Evolutionary conservation across 1,140 invertebrate genomes (phyloP).

Genomic region (Gonatopus flavifemur): DNA sequence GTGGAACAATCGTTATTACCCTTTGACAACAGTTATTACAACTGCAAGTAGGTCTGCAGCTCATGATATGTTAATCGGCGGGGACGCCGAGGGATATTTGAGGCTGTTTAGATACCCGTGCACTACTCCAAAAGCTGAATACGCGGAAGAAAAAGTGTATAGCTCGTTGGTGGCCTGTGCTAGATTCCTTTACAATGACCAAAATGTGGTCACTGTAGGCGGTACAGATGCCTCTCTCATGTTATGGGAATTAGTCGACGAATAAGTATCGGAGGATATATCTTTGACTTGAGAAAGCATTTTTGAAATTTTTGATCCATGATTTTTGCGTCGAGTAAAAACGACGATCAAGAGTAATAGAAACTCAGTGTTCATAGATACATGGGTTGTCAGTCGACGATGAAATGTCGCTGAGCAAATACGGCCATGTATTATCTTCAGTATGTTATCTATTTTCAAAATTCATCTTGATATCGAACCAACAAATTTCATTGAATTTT

Average conservation of each 20-base stretch:
- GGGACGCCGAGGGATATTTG: constrained; percentile 89
- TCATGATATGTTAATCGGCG: constrained; percentile 81
- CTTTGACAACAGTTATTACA: constrained; percentile 76
- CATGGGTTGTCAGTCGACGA: too few species aligned
- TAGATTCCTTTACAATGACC: constrained; percentile 82
- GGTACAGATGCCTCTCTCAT: constrained; percentile 90
- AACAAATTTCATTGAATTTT: too few species aligned
- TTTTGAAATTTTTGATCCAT: too few species aligned
- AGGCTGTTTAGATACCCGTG: constrained; percentile 87
- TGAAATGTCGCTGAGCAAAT: too few species aligned
- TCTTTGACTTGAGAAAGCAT: not conserved
- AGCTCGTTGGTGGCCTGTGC: constrained; percentile 82
- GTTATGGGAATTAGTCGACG: constrained; percentile 87
- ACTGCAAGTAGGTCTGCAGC: constrained; percentile 79
- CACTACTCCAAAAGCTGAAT: constrained; percentile 79
- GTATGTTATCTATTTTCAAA: too few species aligned
- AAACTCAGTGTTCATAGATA: too few species aligned
- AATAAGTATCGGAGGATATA: constrained; percentile 52
- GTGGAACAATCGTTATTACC: constrained; percentile 88
- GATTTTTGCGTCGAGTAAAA: too few species aligned
- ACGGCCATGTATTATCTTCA: too few species aligned
- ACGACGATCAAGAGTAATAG: too few species aligned
- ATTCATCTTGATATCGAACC: too few species aligned
- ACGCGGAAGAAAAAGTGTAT: constrained; percentile 86
- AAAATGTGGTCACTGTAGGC: constrained; percentile 83